phyloP scores from a whole-genome alignment of 2,888 invertebrate genomes.

The Ochlodes sylvanus region DNA sequence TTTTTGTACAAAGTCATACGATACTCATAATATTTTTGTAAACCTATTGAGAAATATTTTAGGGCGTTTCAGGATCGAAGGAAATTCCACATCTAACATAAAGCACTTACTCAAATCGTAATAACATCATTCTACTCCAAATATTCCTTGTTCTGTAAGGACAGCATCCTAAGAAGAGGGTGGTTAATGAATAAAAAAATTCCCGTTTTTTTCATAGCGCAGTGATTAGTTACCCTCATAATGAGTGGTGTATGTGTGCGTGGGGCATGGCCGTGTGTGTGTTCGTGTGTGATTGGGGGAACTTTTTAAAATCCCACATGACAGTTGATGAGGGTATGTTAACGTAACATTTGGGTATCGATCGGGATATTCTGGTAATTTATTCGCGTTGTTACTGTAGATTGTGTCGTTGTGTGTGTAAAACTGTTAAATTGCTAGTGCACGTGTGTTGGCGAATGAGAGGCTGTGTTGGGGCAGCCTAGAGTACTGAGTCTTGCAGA shows the following conservation, averaged over 20 bases:
- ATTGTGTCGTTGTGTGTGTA: no score
- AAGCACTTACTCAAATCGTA: no score
- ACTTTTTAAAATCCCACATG: slow-evolving; percentile 69
- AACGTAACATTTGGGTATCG: slow-evolving; percentile 63
- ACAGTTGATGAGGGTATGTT: slow-evolving; percentile 77
- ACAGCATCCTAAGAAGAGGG: slow-evolving; percentile 78
- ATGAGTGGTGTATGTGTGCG: slow-evolving; percentile 75
- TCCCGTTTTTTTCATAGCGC: slow-evolving; percentile 78
- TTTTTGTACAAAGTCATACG: no score
- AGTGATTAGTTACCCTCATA: slow-evolving; percentile 85
- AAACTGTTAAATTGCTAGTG: no score
- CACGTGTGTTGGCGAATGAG: no score
- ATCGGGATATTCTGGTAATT: slow-evolving; percentile 39
- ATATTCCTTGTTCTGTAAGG: slow-evolving; percentile 56
- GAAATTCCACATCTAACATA: no score
- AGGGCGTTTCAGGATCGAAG: no score
- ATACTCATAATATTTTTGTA: no score
- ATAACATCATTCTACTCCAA: slow-evolving; percentile 51
- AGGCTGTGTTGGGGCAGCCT: no score
- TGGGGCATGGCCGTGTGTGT: slow-evolving; percentile 51
- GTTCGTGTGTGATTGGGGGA: slow-evolving; percentile 51
- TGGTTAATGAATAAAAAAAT: slow-evolving; percentile 85
- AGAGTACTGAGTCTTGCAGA: no score
- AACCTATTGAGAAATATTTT: no score
- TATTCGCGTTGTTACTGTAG: neutral